phyloP scores from a whole-genome alignment of 2,888 invertebrate species.

The Ommatoiulus sabulosus region DNA sequence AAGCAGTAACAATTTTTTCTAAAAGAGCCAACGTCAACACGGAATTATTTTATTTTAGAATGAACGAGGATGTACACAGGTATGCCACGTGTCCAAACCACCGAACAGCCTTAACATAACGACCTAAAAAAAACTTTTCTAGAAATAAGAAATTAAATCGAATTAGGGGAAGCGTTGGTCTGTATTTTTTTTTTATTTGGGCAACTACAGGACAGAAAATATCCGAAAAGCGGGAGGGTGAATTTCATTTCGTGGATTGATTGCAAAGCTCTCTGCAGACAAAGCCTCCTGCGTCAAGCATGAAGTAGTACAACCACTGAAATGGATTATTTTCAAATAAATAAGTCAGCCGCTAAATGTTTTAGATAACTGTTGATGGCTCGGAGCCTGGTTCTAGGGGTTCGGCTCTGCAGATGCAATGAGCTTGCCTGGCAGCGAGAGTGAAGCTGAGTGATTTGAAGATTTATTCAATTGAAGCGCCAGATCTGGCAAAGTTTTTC shows the following conservation, averaged over 20 bases:
- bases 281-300: not conserved
- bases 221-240: not conserved
- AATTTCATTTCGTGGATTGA: conserved; percentile 30
- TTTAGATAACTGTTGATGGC: conserved; percentile 43
- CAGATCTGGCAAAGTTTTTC: conserved; percentile 47
- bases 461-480: conserved; percentile 42
- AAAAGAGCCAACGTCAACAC: not conserved
- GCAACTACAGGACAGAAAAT: not conserved
- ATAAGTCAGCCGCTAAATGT: conserved; percentile 47
- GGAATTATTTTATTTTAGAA: too few species aligned
- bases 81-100: not conserved
- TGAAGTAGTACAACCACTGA: not conserved
- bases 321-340: conserved; percentile 46
- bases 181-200: not conserved
- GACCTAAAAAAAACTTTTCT: not conserved
- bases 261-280: conserved; percentile 28
- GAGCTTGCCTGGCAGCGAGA: not conserved
- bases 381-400: not conserved
- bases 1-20: too few species aligned
- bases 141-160: not conserved
- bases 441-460: conserved; percentile 21
- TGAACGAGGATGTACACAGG: not conserved
- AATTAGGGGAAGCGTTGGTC: not conserved
- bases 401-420: not conserved
- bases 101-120: not conserved